Evolutionary conservation across 2,113 vertebrate species (phyloP).

Genomic region (Cynocephalus volans): DNA sequence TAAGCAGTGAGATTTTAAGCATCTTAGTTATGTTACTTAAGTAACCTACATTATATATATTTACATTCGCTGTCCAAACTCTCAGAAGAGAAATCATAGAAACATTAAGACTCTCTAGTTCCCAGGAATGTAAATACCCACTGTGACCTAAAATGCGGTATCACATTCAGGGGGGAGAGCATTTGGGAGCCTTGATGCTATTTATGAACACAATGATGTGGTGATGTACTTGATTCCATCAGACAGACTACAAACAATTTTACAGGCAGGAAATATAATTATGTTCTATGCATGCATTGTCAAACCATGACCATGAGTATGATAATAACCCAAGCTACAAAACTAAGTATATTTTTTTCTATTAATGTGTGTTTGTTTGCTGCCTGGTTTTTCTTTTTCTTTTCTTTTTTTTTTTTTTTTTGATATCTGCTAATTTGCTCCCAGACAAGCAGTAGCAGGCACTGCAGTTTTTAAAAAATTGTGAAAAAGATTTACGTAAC

Average conservation of each 20-base stretch:
- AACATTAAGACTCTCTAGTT: neutral
- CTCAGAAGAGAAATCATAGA: conserved; percentile 35
- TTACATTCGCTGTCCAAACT: neutral
- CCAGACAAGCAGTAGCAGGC: neutral
- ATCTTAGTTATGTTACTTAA: neutral
- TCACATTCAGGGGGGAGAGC: neutral
- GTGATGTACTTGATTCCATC: neutral
- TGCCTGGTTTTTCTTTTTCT: neutral
- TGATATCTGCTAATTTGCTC: conserved; percentile 29
- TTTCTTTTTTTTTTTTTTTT: conserved; percentile 22
- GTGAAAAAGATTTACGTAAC: conserved; percentile 23
- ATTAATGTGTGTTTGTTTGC: neutral
- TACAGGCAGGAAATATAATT: neutral
- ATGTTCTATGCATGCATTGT: neutral
- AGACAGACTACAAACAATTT: neutral
- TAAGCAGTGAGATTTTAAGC: conserved; percentile 21
- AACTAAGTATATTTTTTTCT: neutral
- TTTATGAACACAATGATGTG: neutral
- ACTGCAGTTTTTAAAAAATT: neutral
- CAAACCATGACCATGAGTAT: neutral
- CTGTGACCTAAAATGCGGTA: neutral
- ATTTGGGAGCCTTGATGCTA: neutral
- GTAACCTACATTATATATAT: neutral
- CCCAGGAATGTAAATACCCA: neutral
- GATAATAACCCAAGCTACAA: neutral